Base-by-base conservation (phyloP, 1,140 invertebrate species). In the Zaprionus davidi region DNA sequence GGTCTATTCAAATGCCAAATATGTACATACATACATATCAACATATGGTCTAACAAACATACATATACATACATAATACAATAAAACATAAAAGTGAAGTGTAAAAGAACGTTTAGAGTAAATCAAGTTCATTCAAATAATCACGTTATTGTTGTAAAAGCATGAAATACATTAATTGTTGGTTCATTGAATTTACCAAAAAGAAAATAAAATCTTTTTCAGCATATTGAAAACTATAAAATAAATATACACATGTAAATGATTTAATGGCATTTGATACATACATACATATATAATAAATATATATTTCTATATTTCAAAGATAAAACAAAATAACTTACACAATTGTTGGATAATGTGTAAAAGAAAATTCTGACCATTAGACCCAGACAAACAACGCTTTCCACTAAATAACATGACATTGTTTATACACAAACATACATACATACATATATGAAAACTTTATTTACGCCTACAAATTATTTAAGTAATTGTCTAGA, bases 161-260 rank as follows among this genome's bases (percentile, higher is more conserved):
- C 64, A 79, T 66, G 65, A 51, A 77, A 82, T 71, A 51, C 31
- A 11, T 34, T 11, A 79, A 86, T 78, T 86, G 84, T 87, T 87
- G 84, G 75, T 87, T 78, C 78, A 87, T 88, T 88, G 74, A 83
- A 88, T 88, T 83, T 88, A 55, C 55, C 51, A 79, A 20, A 41
- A 41, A 41, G 22, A 51, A 69, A 28, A 31, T 31, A 31, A 31
- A 7, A 9, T 7, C 28, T 31, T 31, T 31, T 31, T 31, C 28
- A 31, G 3, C 28, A 31, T 31, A 31, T 7, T 31, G 28, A 31
- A 31, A 31, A 59, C 64, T 44, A 79, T 26, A 20, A n/a, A 41
- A 41, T 20, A 51, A 69, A 69, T 59, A 72, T 57, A 78, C 55
- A 66, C 63, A 79, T 71, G 64, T 78, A 71, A 31, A 73, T 63